Percentiles rank a stretch among this genome's conserved stretches.
Evolutionary conservation across 2,113 vertebrate species (phyloP).

Genomic region (human (Homo sapiens)): GRCh38 chr2:234949501-234950000

Average conservation of each 20-base stretch:
- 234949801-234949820: not conserved
- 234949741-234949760: not conserved
- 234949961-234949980: rapidly evolving
- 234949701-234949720: not conserved
- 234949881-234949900: not conserved
- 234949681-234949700: not conserved
- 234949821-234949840: not conserved
- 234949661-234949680: not conserved
- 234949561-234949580: not conserved
- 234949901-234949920: rapidly evolving
- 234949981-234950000: rapidly evolving
- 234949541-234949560: not conserved
- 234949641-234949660: not conserved
- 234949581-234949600: not conserved
- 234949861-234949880: not conserved
- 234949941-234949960: rapidly evolving
- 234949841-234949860: not conserved
- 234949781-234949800: rapidly evolving
- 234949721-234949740: rapidly evolving
- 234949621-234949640: not conserved
- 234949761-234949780: not conserved
- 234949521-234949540: not conserved
- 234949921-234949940: rapidly evolving
- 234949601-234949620: not conserved
- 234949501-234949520: not conserved